phyloP scores from a whole-genome alignment of 2,888 invertebrate species.

The Rotaria socialis region DNA sequence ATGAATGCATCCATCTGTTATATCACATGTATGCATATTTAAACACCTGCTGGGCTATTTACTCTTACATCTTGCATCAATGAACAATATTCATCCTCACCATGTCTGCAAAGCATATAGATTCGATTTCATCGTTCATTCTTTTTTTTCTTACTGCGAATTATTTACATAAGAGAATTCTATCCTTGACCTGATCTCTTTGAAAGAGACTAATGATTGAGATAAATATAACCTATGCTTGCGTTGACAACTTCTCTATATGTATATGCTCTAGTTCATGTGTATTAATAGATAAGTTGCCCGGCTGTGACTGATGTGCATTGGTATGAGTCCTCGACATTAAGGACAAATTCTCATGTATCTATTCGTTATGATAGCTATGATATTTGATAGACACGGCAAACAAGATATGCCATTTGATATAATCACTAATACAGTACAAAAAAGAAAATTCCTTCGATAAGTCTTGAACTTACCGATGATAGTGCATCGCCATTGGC shows the following conservation, averaged over 20 bases:
- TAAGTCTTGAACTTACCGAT: not conserved
- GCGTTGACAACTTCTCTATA: not conserved
- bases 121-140: not conserved
- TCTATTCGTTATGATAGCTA: not conserved
- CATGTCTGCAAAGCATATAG: not conserved
- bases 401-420: no score
- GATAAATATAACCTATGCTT: not conserved
- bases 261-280: not conserved
- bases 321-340: not conserved
- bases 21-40: not conserved
- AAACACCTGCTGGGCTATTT: not conserved
- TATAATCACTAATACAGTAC: no score
- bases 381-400: not conserved
- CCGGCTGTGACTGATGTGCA: not conserved
- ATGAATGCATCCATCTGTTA: not conserved
- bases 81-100: not conserved
- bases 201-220: constrained; percentile 3
- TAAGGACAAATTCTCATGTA: not conserved
- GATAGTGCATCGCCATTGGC: not conserved
- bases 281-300: not conserved
- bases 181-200: constrained; percentile 18
- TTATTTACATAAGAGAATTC: not conserved
- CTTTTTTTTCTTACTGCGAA: not conserved
- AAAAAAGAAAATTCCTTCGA: no score
- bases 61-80: not conserved